Base-by-base conservation (phyloP, 1,140 invertebrate species). In the Bombus balteatus region DNA sequence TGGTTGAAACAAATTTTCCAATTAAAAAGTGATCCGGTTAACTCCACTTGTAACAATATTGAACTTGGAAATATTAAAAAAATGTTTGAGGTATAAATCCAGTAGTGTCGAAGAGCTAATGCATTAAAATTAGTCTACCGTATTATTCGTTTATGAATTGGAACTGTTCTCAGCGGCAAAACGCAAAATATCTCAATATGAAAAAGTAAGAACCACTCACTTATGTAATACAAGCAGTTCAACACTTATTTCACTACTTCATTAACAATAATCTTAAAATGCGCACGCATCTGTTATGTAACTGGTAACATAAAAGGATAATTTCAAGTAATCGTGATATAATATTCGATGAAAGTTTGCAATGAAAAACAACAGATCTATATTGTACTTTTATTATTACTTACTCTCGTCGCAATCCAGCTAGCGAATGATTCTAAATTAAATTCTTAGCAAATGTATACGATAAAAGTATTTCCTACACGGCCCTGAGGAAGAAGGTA, bases 401-500 rank as follows among this genome's bases (percentile, higher is more conserved):
- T 77, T 75, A 68, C 74, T 75, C 32, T 57, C 12, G 57, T 28
- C 18, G 34, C n/a, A 78, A 41, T 78, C 57, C 57, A 62, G 57
- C 34, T n/a, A 57, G 32, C 39, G 6, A 39, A 39, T 32, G 39
- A 39, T n/a, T 37, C 12, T n/a, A 15, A 43, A 32, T 34, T 18
- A 81, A 59, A 8, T 39, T 57, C 37, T 72, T 25, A 73, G 39
- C 53, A 13, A 59, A 47, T 18, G 22, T 43, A n/a, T 5, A 18
- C 22, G 6, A 68, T 32, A 43, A 41, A 13, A 62, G 12, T 78
- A 68, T 72, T 62, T n/a, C 28, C 18, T 57, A 79, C 79, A 85
- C 84, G 79, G 79, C 71, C 79, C 84, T 85, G 84, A 80, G 78
- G 85, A 74, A 87, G 76, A 83, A 41, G 71, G 59, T 77, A 39